Conservation (phyloP, 2,888 invertebrate genomes). For the Hemicrepidius hirtus region DNA sequence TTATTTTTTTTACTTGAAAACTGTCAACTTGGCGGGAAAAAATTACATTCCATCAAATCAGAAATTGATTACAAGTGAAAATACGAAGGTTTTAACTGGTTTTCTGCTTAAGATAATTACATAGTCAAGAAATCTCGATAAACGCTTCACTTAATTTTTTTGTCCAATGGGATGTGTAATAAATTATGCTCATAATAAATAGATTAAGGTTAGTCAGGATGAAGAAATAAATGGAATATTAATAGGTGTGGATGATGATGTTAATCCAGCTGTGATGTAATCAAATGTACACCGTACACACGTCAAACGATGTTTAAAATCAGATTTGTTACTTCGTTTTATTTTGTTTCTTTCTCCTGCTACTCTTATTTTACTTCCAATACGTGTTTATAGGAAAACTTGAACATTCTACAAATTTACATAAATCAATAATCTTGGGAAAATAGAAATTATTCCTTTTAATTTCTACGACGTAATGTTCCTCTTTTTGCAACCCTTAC, state of each 20-base stretch:
- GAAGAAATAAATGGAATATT: constrained; percentile 56
- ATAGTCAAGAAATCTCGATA: constrained; percentile 21
- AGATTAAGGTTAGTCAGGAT: constrained; percentile 51
- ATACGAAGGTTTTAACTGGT: not conserved
- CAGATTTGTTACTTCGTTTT: constrained; percentile 45
- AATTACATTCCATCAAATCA: too few relatives aligned
- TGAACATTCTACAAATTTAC: too few relatives aligned
- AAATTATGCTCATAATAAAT: constrained; percentile 53
- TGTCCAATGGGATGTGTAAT: constrained; percentile 34
- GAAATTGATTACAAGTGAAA: constrained; percentile 17
- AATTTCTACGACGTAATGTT: too few relatives aligned
- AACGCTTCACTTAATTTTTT: constrained; percentile 47
- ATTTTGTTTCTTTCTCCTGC: constrained; percentile 28
- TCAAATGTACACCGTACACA: constrained; percentile 54
- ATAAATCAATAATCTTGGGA: too few relatives aligned
- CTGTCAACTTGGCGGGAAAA: too few relatives aligned
- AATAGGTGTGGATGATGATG: constrained; percentile 58
- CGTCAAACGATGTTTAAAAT: constrained; percentile 56
- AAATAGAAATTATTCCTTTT: too few relatives aligned
- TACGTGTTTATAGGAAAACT: too few relatives aligned
- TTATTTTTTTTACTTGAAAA: too few relatives aligned
- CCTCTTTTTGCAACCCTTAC: too few relatives aligned
- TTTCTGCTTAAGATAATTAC: constrained; percentile 39
- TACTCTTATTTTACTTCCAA: constrained; percentile 9
- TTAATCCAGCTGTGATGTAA: constrained; percentile 54